A percentile compares a stretch with the other conserved stretches of the same genome.
Conservation (phyloP, 2,113 vertebrate species). For the Oreocharis arfaki region DNA sequence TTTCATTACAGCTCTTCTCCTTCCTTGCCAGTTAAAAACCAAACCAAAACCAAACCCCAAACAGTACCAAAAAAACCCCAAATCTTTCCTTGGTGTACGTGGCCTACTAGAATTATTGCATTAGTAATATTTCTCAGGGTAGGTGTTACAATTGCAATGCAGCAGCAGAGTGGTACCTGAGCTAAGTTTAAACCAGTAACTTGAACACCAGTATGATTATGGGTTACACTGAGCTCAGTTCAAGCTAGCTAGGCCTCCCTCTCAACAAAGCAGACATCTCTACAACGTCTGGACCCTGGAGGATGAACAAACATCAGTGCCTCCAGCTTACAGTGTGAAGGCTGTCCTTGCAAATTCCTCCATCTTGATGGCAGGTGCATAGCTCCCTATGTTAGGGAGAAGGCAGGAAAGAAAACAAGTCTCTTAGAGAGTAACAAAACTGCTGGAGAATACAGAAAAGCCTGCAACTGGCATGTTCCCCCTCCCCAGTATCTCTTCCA, state of each 20-base stretch:
- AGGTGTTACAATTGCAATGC: neutral
- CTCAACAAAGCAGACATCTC: neutral
- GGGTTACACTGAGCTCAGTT: neutral
- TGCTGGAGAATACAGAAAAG: neutral
- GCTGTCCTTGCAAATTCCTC: slow-evolving; percentile 12
- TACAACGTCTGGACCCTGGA: neutral
- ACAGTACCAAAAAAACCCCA: neutral
- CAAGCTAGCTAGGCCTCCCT: neutral
- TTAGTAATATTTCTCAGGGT: neutral
- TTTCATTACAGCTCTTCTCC: neutral
- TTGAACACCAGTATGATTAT: neutral
- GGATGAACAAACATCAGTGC: neutral
- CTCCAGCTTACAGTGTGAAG: slow-evolving; percentile 10
- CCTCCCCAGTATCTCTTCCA: neutral
- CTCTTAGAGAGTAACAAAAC: neutral
- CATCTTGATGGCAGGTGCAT: neutral
- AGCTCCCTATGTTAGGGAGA: slow-evolving; percentile 17
- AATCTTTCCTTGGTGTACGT: neutral
- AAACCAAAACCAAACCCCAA: neutral
- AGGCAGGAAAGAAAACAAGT: slow-evolving; percentile 23
- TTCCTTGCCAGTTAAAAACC: neutral
- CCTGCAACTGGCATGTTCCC: neutral
- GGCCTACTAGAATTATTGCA: neutral
- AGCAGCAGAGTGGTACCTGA: neutral
- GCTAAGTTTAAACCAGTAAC: neutral